These are phyloP conservation scores for Xylophagus ater DNA, from an alignment of 2,888 invertebrate genomes.

Conservation along the genomic window DNA sequence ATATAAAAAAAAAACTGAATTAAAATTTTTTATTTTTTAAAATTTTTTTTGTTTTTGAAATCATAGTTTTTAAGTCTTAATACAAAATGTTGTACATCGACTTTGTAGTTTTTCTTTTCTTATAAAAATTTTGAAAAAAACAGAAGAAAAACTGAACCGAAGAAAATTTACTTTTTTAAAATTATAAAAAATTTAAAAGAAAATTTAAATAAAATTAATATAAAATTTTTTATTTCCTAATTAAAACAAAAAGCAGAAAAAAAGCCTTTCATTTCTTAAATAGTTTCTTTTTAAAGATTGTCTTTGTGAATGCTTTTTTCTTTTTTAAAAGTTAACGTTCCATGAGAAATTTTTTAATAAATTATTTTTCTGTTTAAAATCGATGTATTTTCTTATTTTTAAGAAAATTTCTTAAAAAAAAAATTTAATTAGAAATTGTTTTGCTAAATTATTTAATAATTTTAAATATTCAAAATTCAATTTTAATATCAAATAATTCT, in stretches of 20 bases:
- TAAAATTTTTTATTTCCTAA: conserved; percentile 10
- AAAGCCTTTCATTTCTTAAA: conserved; percentile 9
- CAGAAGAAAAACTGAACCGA: background rate
- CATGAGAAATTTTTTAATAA: conserved; percentile 1
- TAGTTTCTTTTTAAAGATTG: too few relatives aligned
- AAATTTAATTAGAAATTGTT: too few relatives aligned
- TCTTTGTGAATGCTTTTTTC: too few relatives aligned
- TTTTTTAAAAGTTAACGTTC: too few relatives aligned
- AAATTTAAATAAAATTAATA: conserved; percentile 4
- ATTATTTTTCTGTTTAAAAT: conserved; percentile 8
- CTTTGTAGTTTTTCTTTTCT: conserved; percentile 12
- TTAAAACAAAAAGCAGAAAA: conserved; percentile 1
- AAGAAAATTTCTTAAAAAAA: too few relatives aligned
- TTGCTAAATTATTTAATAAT: too few relatives aligned
- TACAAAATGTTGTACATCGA: conserved; percentile 24
- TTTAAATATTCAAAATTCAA: too few relatives aligned
- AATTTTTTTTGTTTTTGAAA: background rate
- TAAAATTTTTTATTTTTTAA: too few relatives aligned
- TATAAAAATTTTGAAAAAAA: too few relatives aligned
- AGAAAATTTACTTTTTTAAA: background rate
- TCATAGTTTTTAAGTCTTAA: background rate
- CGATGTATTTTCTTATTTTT: too few relatives aligned
- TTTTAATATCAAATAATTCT: too few relatives aligned
- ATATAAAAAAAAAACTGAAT: background rate
- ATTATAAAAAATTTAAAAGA: conserved; percentile 2